Evolutionary conservation across 92 coral and sea anemone species (phyloP), one percentile per base, ranked within the genome.

Genomic region (Chrysogorgia sp.): DNA sequence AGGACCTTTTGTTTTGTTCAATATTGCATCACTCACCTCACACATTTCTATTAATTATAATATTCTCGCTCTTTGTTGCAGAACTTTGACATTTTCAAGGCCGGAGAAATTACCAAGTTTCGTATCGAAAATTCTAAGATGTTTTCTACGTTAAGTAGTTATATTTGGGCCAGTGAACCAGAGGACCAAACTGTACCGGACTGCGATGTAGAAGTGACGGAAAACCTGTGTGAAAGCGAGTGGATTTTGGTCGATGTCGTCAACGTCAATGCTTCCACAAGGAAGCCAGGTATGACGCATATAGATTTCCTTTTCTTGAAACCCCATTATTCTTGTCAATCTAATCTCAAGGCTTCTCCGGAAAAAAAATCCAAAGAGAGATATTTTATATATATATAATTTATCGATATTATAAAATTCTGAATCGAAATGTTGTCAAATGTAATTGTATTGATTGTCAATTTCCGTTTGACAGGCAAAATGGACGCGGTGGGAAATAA

Each of bases 121-220:
- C 59, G 60, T 69, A 33, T 14, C 63, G 64, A 72, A 37, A 72
- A 31, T 7, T 30, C 3, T 26, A 88, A 53, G 71, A 96, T 96
- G 99, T 90, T 93, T 85, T 91, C 99, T 50, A 76, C 97, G 33
- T 80, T 96, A 66, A 78, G 96, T 29, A 96, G 99, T 76, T 96
- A 96, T 83, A 91, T 96, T 56, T 96, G 99, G 99, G 97, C 96
- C 47, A 72, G 65, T 72, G 89, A 84, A 48, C 60, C 74, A 22
- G 99, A 96, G n/a, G 99, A 96, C 65, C 99, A 96, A 86, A 84
- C 89, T 22, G 99, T 96, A 58, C 99, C 97, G 32, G 96, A 92
- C 7, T 81, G 90, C 63, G 77, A 88, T 6, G 86, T 92, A 15
- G 70, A 88, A 33, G 79, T 81, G 41, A 86, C 82, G 56, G 96